Percentiles rank a stretch among this genome's conserved stretches.
phyloP scores from a whole-genome alignment of 2,888 invertebrate genomes.

The Melieria omissa region DNA sequence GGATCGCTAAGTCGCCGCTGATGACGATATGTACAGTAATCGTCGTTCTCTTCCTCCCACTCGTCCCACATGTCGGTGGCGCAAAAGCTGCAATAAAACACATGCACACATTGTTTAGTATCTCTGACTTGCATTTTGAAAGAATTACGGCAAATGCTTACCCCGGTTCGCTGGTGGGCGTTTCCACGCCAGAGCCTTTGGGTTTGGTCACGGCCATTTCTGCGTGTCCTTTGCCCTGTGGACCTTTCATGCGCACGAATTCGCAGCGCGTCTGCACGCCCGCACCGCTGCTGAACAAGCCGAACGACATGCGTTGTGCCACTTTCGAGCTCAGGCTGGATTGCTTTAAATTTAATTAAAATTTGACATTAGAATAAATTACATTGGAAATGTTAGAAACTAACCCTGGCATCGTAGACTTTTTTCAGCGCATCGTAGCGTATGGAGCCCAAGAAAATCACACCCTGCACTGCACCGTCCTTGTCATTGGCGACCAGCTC shows the following conservation, averaged over 20 bases:
- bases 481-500: slow-evolving; percentile 95
- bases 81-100: slow-evolving; percentile 68
- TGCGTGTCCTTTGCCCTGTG: slow-evolving; percentile 94
- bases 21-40: slow-evolving; percentile 83
- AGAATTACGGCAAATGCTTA: slow-evolving; percentile 32
- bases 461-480: slow-evolving; percentile 86
- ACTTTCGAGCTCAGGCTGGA: slow-evolving; percentile 93
- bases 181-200: slow-evolving; percentile 91
- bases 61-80: slow-evolving; percentile 92
- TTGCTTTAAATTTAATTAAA: slow-evolving; percentile 70
- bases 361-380: neutral
- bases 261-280: slow-evolving; percentile 86
- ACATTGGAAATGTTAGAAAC: neutral
- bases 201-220: slow-evolving; percentile 98
- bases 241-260: slow-evolving; percentile 98
- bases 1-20: slow-evolving; percentile 89
- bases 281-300: slow-evolving; percentile 81
- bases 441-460: slow-evolving; percentile 97
- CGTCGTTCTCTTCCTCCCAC: slow-evolving; percentile 88
- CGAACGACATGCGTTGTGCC: slow-evolving; percentile 95
- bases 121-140: neutral
- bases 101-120: neutral
- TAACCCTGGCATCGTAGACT: slow-evolving; percentile 93
- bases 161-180: slow-evolving; percentile 92
- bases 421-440: slow-evolving; percentile 96